Evolutionary conservation across 2,797 vertebrate genomes (phyloP), one percentile per base, ranked within the genome.

Genomic region (Paramormyrops hopkinsi): DNA sequence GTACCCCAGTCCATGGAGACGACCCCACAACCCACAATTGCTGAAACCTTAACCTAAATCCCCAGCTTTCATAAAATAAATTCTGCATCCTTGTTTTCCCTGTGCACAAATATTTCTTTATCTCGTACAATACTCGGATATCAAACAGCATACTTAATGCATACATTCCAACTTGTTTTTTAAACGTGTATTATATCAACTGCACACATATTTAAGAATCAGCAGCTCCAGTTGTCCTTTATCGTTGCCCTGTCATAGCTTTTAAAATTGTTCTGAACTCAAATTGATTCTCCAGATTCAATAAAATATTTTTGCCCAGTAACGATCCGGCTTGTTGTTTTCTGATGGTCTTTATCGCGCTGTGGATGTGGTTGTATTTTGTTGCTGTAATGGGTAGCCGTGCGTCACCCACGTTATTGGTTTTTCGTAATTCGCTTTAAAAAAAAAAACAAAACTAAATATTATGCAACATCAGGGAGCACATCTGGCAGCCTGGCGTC

Each of bases 301-400:
- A 96, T 96, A 96, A 96, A 96, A 94, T 95, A 92, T 96, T 96
- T 95, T 94, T 96, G 94, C 95, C 95, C 95, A 95, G 92, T 90
- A 33, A 86, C 29, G 2, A 89, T 92, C 41, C 89, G 17, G 89
- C 92, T 89, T 90, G 41, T 46, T 65, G 41, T 12, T 62, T 41
- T 62, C 33, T 41, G 12, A 19, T 59, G 19, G 5, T 9, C 19
- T 59, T 14, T 17, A 29, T n/a, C 48, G 11, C 33, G 12, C 17
- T 3, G 73, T 79, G 37, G 4, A 44, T 79, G 50, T 86, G 11
- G 14, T 41, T 33, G 33, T 76, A n/a, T 76, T 5, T 33, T 12
- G 69, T 73, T 33, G 65, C 69, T 41, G 33, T 17, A 6, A 19
- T 6, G n/a, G 33, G 69, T 41, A 8, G 33, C 1, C n/a, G 17